A percentile compares a stretch with the other conserved stretches of the same genome.
These are phyloP conservation scores for Eciton burchellii DNA, from an alignment of 1,140 invertebrate genomes.

Conservation along the genomic window DNA sequence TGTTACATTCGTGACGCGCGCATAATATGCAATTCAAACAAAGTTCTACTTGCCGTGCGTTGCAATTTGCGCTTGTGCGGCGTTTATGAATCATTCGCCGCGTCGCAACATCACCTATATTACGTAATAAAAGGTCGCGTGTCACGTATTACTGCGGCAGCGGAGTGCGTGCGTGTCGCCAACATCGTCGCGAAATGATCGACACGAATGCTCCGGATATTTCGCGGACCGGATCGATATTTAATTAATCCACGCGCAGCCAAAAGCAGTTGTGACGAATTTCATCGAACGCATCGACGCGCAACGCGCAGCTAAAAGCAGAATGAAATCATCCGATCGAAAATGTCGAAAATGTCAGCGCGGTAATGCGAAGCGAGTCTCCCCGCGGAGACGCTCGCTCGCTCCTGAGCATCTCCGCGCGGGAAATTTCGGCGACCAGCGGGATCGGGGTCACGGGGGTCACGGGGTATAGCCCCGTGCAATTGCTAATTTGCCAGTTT, in stretches of 20 bases:
- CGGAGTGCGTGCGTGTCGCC: not conserved
- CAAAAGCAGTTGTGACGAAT: not conserved
- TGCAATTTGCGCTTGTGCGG: conserved; percentile 56
- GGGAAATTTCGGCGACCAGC: not conserved
- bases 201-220: not conserved
- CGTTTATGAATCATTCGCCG: conserved; percentile 54
- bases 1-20: conserved; percentile 49
- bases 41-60: conserved; percentile 46
- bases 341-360: not conserved
- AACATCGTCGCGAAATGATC: not conserved
- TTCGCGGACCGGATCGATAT: not conserved
- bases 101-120: conserved; percentile 55
- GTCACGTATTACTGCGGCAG: not conserved
- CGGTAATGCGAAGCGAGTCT: not conserved
- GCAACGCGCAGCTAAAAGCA: too few species aligned
- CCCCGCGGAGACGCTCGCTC: too few species aligned
- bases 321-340: too few species aligned
- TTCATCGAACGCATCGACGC: too few species aligned
- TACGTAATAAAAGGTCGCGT: conserved; percentile 47
- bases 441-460: not conserved
- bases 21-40: conserved; percentile 47
- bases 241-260: too few species aligned
- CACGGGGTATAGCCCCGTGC: too few species aligned
- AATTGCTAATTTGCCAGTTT: conserved; percentile 14
- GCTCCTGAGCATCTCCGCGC: too few species aligned